Conservation (phyloP, 2,888 invertebrate species). For the Lamellibrachia columna region DNA sequence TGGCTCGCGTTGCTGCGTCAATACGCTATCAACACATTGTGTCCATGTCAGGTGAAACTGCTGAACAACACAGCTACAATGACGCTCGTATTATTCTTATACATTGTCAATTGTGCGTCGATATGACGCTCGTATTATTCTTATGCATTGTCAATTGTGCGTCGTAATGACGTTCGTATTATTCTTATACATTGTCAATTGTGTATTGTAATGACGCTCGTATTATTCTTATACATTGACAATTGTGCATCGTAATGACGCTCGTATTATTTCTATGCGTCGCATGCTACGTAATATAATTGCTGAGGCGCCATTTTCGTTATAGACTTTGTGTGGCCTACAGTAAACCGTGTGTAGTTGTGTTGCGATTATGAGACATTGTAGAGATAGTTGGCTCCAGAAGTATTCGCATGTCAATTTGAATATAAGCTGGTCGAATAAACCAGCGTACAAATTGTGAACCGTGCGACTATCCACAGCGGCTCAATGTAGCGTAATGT, state of each 20-base stretch:
- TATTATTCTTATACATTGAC: neutral
- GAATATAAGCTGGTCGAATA: too few species aligned
- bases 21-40: neutral
- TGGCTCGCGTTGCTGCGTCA: neutral
- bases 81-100: neutral
- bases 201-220: too few species aligned
- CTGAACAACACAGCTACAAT: neutral
- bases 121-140: neutral
- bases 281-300: neutral
- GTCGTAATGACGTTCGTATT: too few species aligned
- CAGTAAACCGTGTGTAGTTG: neutral
- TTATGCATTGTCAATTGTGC: too few species aligned
- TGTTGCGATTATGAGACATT: neutral
- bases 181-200: too few species aligned
- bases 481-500: too few species aligned
- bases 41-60: neutral
- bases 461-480: too few species aligned
- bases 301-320: neutral
- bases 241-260: neutral
- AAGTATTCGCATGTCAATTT: too few species aligned
- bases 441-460: too few species aligned
- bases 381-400: neutral
- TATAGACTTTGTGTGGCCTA: neutral
- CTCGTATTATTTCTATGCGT: neutral
- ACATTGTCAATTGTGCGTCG: neutral